A percentile compares a stretch with the other conserved stretches of the same genome.
These are phyloP conservation scores for Vidua macroura DNA, from an alignment of 2,113 vertebrate species.

Conservation along the genomic window DNA sequence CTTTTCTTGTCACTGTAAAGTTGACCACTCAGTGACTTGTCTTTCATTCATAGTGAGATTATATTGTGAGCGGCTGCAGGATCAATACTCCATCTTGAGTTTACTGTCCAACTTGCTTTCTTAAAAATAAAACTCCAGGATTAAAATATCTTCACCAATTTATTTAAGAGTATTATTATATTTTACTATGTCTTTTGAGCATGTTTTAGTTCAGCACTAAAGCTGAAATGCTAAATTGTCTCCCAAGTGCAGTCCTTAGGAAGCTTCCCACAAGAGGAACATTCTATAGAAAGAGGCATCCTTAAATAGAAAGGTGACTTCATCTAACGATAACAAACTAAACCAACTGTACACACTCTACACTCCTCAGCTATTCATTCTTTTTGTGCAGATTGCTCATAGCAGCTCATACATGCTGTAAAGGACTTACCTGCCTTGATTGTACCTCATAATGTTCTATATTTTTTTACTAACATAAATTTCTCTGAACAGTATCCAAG, in stretches of 20 bases:
- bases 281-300: background rate
- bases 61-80: background rate
- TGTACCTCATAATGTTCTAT: background rate
- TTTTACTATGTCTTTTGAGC: background rate
- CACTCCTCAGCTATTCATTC: background rate
- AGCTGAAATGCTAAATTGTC: background rate
- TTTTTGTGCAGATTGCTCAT: background rate
- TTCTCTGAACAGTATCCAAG: background rate
- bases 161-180: background rate
- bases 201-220: background rate
- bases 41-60: background rate
- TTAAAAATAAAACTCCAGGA: background rate
- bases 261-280: background rate
- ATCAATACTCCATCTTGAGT: background rate
- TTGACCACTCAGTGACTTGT: background rate
- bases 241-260: background rate
- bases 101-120: background rate
- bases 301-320: conserved; percentile 26
- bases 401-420: background rate
- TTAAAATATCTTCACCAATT: background rate
- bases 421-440: background rate
- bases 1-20: background rate
- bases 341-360: background rate
- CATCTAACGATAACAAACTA: background rate
- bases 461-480: background rate